Percentiles rank a stretch among this genome's conserved stretches.
Evolutionary conservation across 1,140 invertebrate genomes (phyloP).

Genomic region (Riptortus pedestris): DNA sequence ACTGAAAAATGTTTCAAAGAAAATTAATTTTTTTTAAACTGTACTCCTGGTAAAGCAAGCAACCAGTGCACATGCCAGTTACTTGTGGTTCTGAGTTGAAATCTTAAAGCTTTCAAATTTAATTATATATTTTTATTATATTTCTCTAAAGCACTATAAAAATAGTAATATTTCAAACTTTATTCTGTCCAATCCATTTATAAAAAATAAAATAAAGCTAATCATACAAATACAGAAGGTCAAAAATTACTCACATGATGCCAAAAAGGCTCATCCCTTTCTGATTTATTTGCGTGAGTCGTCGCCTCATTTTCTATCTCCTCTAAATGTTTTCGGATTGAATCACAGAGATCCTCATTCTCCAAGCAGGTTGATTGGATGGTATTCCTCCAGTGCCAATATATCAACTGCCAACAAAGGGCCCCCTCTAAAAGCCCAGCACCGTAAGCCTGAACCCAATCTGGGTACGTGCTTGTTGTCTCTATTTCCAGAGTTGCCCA

Average conservation of each 20-base stretch:
- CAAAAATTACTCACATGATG: constrained; percentile 53
- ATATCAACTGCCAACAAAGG: constrained; percentile 68
- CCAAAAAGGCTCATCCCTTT: constrained; percentile 56
- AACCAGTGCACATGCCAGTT: too few relatives aligned
- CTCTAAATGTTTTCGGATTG: constrained; percentile 52
- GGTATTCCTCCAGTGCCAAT: constrained; percentile 69
- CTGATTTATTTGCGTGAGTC: constrained; percentile 41
- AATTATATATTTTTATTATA: too few relatives aligned
- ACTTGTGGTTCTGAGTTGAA: too few relatives aligned
- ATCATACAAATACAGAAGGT: too few relatives aligned
- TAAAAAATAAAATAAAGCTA: too few relatives aligned
- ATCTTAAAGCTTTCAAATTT: too few relatives aligned
- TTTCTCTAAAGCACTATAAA: too few relatives aligned
- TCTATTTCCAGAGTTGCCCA: constrained; percentile 73
- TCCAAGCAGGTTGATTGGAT: constrained; percentile 56
- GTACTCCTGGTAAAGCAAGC: too few relatives aligned
- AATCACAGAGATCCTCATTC: constrained; percentile 54
- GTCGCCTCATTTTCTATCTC: constrained; percentile 54
- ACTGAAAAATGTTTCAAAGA: too few relatives aligned
- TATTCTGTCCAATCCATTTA: too few relatives aligned
- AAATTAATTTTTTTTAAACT: too few relatives aligned
- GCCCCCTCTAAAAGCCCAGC: constrained; percentile 83
- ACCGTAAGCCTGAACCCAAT: constrained; percentile 71
- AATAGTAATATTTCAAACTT: too few relatives aligned
- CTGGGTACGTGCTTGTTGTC: constrained; percentile 56